Percentiles rank a stretch among this genome's conserved stretches.
phyloP scores from a whole-genome alignment of 2,888 invertebrate species.

The Orgyia antiqua region DNA sequence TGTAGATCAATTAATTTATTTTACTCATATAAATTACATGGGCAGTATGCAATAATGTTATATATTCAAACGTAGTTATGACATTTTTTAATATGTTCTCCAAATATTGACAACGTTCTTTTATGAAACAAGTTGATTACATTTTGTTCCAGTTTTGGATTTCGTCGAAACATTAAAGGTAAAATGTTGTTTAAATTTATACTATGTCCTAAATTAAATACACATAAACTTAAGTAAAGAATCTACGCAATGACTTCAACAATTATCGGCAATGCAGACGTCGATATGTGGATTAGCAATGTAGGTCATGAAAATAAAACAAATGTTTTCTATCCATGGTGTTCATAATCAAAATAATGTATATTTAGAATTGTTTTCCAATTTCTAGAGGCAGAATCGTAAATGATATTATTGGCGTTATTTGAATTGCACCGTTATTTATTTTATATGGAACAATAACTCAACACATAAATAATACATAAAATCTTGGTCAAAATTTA shows the following conservation, averaged over 20 bases:
- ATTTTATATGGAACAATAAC: too few species aligned
- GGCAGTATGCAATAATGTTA: constrained; percentile 42
- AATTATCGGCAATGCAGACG: not conserved
- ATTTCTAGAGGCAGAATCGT: too few species aligned
- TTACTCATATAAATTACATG: constrained; percentile 38
- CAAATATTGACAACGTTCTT: constrained; percentile 29
- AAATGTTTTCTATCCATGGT: too few species aligned
- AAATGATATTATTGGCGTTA: too few species aligned
- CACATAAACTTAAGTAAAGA: too few species aligned
- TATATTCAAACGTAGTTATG: constrained; percentile 30
- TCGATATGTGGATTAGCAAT: constrained; percentile 11
- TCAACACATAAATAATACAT: too few species aligned
- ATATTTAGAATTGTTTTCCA: too few species aligned
- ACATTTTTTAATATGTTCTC: constrained; percentile 28
- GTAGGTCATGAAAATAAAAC: constrained; percentile 32
- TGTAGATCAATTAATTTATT: constrained; percentile 50
- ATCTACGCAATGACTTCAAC: too few species aligned
- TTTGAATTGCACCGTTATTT: too few species aligned
- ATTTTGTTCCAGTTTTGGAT: constrained; percentile 41
- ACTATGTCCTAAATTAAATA: not conserved
- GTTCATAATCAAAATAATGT: constrained; percentile 4
- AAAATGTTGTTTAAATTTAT: constrained; percentile 16
- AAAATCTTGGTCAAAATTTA: too few species aligned
- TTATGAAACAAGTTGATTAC: constrained; percentile 42
- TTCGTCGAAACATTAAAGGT: constrained; percentile 42